A percentile compares a stretch with the other conserved stretches of the same genome.
phyloP scores from a whole-genome alignment of 2,888 invertebrate genomes.

The Helobdella robusta region DNA sequence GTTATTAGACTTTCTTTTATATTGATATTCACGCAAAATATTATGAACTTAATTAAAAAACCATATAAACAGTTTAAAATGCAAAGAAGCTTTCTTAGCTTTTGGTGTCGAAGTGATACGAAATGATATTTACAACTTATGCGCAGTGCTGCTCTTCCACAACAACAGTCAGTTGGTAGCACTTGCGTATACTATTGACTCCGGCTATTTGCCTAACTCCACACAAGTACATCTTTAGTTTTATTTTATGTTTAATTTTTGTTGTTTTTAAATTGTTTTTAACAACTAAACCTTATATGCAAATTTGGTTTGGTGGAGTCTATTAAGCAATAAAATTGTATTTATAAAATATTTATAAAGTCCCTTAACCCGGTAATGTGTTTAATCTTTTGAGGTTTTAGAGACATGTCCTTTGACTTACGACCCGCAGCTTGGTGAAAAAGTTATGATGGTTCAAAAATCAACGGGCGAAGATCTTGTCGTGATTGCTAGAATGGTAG shows the following conservation, averaged over 20 bases:
- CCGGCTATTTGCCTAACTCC: constrained; percentile 25
- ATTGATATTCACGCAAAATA: background rate
- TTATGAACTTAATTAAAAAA: background rate
- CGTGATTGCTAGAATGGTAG: constrained; percentile 23
- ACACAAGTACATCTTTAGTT: constrained; percentile 27
- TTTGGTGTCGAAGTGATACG: constrained; percentile 29
- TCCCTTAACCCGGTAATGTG: background rate
- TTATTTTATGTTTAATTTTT: too few species aligned
- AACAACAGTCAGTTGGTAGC: constrained; percentile 31
- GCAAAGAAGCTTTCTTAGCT: constrained; percentile 24
- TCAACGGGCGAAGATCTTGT: constrained; percentile 31
- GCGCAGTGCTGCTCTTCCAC: constrained; percentile 31
- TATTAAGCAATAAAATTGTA: too few species aligned
- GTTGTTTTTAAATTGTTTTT: too few species aligned
- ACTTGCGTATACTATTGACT: constrained; percentile 30
- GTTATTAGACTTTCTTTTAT: background rate
- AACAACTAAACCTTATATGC: too few species aligned
- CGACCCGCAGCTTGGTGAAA: constrained; percentile 30
- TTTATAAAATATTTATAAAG: background rate
- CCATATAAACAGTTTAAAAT: constrained; percentile 22
- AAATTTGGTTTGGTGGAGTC: too few species aligned
- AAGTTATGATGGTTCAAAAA: constrained; percentile 33
- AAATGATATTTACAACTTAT: constrained; percentile 19
- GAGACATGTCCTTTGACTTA: constrained; percentile 29
- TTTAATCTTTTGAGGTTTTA: constrained; percentile 19